These are phyloP conservation scores for Lithophane socia DNA, from an alignment of 2,888 invertebrate genomes.

Conservation along the genomic window DNA sequence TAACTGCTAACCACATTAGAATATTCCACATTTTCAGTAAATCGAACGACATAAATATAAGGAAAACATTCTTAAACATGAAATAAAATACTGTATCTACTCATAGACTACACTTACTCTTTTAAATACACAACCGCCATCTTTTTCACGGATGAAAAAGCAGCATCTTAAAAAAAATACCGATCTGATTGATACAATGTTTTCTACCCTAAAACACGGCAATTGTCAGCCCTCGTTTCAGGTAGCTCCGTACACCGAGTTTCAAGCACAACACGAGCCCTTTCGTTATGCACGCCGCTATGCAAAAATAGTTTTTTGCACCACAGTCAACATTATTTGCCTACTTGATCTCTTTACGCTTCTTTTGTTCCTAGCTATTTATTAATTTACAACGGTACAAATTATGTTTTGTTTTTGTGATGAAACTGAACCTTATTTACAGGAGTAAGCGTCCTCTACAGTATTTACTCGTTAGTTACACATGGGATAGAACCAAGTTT, in stretches of 20 bases:
- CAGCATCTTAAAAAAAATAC: background rate
- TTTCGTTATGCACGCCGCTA: slow-evolving; percentile 79
- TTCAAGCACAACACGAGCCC: slow-evolving; percentile 77
- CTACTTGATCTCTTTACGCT: slow-evolving; percentile 61
- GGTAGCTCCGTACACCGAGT: slow-evolving; percentile 69
- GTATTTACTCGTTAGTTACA: background rate
- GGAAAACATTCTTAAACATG: background rate
- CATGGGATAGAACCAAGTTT: background rate
- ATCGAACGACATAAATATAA: background rate
- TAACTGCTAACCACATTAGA: background rate
- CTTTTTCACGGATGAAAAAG: background rate
- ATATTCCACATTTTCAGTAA: background rate
- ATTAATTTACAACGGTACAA: slow-evolving; percentile 48
- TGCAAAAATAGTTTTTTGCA: slow-evolving; percentile 69
- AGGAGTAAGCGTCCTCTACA: background rate
- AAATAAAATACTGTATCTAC: background rate
- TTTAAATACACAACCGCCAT: background rate
- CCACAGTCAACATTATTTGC: slow-evolving; percentile 67
- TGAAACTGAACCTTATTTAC: slow-evolving; percentile 27
- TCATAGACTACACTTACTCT: background rate
- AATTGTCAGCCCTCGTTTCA: slow-evolving; percentile 64
- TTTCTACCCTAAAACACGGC: background rate
- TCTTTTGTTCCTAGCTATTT: slow-evolving; percentile 54
- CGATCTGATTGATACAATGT: background rate
- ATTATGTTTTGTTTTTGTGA: slow-evolving; percentile 43